These are phyloP conservation scores for Platichthys flesus DNA, from an alignment of 2,113 vertebrate genomes.

Conservation along the genomic window DNA sequence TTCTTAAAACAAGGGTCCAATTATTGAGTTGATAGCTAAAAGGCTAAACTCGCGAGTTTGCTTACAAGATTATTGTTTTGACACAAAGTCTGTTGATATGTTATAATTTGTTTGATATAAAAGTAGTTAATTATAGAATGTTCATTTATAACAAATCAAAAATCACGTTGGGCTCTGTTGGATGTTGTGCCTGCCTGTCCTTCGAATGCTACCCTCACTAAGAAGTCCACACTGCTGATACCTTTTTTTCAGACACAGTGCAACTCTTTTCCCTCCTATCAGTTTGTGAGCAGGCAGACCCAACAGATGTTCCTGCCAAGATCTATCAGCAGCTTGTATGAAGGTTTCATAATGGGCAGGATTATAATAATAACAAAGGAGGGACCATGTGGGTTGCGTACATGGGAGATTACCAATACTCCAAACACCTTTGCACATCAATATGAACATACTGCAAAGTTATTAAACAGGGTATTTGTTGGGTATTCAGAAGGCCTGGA, in stretches of 20 bases:
- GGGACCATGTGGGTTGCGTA: constrained; percentile 46
- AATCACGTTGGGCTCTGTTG: not conserved
- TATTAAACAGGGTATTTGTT: constrained; percentile 62
- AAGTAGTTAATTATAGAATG: too few species aligned
- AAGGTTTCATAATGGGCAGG: constrained; percentile 50
- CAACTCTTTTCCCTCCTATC: constrained; percentile 40
- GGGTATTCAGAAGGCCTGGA: constrained; percentile 44
- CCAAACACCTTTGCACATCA: constrained; percentile 53
- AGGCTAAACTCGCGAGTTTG: too few species aligned
- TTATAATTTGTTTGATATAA: not conserved
- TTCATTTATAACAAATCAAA: not conserved
- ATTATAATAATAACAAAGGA: constrained; percentile 59
- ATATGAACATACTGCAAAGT: constrained; percentile 36
- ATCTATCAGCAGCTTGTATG: constrained; percentile 47
- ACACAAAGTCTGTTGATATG: too few species aligned
- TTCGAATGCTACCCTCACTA: constrained; percentile 27
- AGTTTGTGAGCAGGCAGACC: constrained; percentile 51
- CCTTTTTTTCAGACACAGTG: constrained; percentile 11
- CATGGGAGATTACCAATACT: constrained; percentile 47
- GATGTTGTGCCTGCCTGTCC: constrained; percentile 7
- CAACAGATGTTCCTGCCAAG: constrained; percentile 51
- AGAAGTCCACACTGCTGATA: not conserved
- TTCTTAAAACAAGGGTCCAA: too few species aligned
- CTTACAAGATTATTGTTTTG: too few species aligned
- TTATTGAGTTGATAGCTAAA: too few species aligned